A percentile compares a stretch with the other conserved stretches of the same genome.
Evolutionary conservation across 2,888 invertebrate genomes (phyloP).

Genomic region (Chesias legatella): DNA sequence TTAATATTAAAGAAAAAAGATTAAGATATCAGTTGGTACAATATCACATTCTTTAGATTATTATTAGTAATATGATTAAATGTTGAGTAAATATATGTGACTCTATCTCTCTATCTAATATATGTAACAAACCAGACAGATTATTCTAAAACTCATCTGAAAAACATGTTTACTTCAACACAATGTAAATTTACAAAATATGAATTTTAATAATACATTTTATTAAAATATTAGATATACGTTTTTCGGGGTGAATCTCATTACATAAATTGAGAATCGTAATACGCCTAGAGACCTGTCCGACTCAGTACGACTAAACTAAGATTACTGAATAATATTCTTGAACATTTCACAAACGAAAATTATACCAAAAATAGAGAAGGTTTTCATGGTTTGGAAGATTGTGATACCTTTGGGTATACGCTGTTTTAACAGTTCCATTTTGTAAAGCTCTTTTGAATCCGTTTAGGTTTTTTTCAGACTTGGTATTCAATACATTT

Average conservation of each 20-base stretch:
- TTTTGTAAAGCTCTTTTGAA: constrained; percentile 3
- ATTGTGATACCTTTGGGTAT: constrained; percentile 21
- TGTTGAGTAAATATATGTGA: too few species aligned
- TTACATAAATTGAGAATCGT: constrained; percentile 25
- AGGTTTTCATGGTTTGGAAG: constrained; percentile 20
- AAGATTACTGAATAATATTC: constrained; percentile 26
- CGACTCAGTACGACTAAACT: constrained; percentile 26
- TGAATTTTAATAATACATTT: constrained; percentile 7
- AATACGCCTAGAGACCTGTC: constrained; percentile 31
- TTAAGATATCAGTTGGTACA: too few species aligned
- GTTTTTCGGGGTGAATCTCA: constrained; percentile 15
- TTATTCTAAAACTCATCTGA: too few species aligned
- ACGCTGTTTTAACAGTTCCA: constrained; percentile 21
- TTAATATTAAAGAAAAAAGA: too few species aligned
- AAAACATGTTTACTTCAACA: too few species aligned
- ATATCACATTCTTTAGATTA: too few species aligned
- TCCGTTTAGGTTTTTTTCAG: too few species aligned
- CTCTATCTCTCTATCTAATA: too few species aligned
- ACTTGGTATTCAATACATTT: too few species aligned
- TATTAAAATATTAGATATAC: constrained; percentile 15
- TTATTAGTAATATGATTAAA: too few species aligned
- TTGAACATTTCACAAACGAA: constrained; percentile 24
- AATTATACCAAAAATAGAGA: constrained; percentile 25
- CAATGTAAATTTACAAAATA: neutral
- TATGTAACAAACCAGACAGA: too few species aligned